These are phyloP conservation scores for Ptilodon capucinus DNA, from an alignment of 2,888 invertebrate genomes.

Conservation along the genomic window DNA sequence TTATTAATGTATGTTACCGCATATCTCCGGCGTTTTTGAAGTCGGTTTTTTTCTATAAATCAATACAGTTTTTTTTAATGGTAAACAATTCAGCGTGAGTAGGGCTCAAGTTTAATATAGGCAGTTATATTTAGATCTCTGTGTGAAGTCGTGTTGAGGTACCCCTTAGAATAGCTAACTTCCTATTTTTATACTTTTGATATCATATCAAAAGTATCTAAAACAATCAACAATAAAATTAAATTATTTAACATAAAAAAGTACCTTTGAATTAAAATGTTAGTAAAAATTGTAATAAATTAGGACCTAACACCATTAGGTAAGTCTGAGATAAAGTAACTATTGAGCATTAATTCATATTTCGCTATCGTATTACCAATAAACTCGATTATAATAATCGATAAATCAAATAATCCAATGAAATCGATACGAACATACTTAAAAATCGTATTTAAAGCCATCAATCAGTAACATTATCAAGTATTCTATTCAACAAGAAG, in stretches of 20 bases:
- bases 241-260: not conserved
- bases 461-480: not conserved
- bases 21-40: no score
- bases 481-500: not conserved
- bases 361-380: not conserved
- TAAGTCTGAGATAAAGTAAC: no score
- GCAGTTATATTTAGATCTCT: no score
- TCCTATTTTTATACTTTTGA: no score
- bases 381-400: not conserved
- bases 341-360: not conserved
- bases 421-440: not conserved
- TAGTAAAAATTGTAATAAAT: not conserved
- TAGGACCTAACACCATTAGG: not conserved
- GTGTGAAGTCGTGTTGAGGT: no score
- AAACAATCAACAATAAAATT: not conserved
- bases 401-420: not conserved
- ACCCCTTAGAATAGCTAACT: no score
- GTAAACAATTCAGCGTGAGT: no score
- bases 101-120: no score
- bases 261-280: not conserved
- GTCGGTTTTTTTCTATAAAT: no score
- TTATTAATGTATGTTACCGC: no score
- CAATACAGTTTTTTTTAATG: no score
- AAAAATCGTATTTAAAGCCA: not conserved
- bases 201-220: no score